These are phyloP conservation scores for Hoplodrina ambigua DNA, from an alignment of 2,888 invertebrate genomes.

Conservation along the genomic window DNA sequence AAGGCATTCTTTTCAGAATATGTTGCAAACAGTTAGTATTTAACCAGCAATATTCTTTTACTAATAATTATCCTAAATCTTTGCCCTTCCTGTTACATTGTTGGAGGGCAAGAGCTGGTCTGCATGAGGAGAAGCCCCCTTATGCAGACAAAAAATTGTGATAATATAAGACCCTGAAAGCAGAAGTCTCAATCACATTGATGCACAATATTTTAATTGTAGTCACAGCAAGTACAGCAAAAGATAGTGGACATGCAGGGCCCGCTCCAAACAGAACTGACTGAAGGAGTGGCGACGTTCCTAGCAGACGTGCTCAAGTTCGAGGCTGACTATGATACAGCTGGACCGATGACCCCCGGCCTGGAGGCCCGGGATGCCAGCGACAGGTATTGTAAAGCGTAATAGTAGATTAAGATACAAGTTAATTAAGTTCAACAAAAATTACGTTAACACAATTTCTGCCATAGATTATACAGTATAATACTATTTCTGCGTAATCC, in stretches of 20 bases:
- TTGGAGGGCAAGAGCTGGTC: background rate
- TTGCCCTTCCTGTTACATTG: background rate
- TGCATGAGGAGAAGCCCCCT: no score
- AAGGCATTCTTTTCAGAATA: slow-evolving; percentile 94
- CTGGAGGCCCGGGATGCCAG: slow-evolving; percentile 96
- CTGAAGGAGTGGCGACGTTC: slow-evolving; percentile 93
- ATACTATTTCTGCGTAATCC: no score
- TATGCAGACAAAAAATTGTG: background rate
- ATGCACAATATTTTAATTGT: slow-evolving; percentile 4
- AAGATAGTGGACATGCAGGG: slow-evolving; percentile 93
- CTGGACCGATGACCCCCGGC: slow-evolving; percentile 96
- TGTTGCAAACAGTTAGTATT: slow-evolving; percentile 92
- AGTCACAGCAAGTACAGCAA: slow-evolving; percentile 93
- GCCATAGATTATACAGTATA: no score
- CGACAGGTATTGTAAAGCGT: slow-evolving; percentile 89
- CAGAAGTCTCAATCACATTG: background rate
- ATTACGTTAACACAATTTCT: no score
- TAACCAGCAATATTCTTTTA: background rate
- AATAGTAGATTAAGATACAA: background rate
- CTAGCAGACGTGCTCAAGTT: slow-evolving; percentile 92
- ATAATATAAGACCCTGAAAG: background rate
- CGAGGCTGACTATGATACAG: slow-evolving; percentile 92
- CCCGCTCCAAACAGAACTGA: slow-evolving; percentile 93
- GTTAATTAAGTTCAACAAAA: no score
- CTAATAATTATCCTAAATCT: background rate